Conservation (phyloP, 2,888 invertebrate genomes). For the Alloscopus bannaensis region DNA sequence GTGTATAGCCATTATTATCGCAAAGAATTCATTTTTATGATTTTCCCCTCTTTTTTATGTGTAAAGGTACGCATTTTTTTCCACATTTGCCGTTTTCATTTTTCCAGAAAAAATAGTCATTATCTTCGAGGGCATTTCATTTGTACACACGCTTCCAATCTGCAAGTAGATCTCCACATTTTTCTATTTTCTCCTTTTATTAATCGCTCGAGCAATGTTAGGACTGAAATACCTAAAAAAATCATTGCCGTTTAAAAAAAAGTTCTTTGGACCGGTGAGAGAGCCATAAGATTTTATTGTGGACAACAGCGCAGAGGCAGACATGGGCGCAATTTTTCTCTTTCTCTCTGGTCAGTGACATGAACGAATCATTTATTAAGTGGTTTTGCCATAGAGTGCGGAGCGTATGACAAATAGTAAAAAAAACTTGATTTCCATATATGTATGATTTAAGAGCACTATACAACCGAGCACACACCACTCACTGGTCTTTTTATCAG, state of each 20-base stretch:
- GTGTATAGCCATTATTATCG: slow-evolving; percentile 21
- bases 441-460: slow-evolving; percentile 59
- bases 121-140: no score
- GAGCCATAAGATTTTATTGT: slow-evolving; percentile 39
- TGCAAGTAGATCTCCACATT: slow-evolving; percentile 31
- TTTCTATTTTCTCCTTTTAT: no score
- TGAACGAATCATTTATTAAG: slow-evolving; percentile 63
- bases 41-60: no score
- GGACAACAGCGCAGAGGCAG: slow-evolving; percentile 34
- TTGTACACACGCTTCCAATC: no score
- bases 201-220: no score
- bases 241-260: slow-evolving; percentile 48
- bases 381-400: slow-evolving; percentile 51
- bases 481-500: slow-evolving; percentile 56
- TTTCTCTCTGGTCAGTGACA: slow-evolving; percentile 63
- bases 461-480: slow-evolving; percentile 13
- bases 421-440: slow-evolving; percentile 54
- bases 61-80: slow-evolving; percentile 51
- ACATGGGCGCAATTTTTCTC: slow-evolving; percentile 50
- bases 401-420: slow-evolving; percentile 59
- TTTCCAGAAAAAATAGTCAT: slow-evolving; percentile 29
- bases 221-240: slow-evolving; percentile 42
- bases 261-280: slow-evolving; percentile 17
- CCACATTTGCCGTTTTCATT: slow-evolving; percentile 26
- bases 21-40: slow-evolving; percentile 2